Conservation (phyloP, 2,113 vertebrate genomes). For the Pseudorasbora parva region DNA sequence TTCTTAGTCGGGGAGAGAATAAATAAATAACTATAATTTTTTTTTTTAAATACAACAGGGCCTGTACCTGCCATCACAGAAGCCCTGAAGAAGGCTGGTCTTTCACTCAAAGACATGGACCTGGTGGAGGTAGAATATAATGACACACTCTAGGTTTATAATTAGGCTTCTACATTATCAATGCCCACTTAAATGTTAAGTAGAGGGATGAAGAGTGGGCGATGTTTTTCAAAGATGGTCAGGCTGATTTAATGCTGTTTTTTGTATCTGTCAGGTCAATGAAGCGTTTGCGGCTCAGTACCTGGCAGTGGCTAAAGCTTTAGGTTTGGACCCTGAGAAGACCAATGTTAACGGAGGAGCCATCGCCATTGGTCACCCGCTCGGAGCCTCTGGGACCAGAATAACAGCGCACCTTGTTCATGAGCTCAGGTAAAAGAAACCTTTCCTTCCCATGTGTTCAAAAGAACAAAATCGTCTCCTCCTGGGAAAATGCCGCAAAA, state of each 20-base stretch:
- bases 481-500: no score
- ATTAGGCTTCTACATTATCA: no score
- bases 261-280: constrained; percentile 82
- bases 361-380: constrained; percentile 92
- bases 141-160: background rate
- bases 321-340: constrained; percentile 87
- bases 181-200: no score
- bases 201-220: no score
- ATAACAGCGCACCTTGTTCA: constrained; percentile 92
- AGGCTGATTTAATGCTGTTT: background rate
- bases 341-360: constrained; percentile 91
- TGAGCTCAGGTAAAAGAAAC: constrained; percentile 83
- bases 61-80: constrained; percentile 91
- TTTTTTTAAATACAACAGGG: constrained; percentile 70
- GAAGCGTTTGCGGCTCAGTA: constrained; percentile 96
- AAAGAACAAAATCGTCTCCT: no score
- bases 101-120: constrained; percentile 92
- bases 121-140: constrained; percentile 85
- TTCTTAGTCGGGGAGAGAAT: background rate
- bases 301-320: constrained; percentile 84
- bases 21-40: background rate
- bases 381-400: constrained; percentile 88
- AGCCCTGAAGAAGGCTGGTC: constrained; percentile 89
- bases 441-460: no score
- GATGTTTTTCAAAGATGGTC: background rate